Percentiles rank a stretch among this genome's conserved stretches.
These are phyloP conservation scores for Aphodius granarius DNA, from an alignment of 2,888 invertebrate genomes.

Conservation along the genomic window DNA sequence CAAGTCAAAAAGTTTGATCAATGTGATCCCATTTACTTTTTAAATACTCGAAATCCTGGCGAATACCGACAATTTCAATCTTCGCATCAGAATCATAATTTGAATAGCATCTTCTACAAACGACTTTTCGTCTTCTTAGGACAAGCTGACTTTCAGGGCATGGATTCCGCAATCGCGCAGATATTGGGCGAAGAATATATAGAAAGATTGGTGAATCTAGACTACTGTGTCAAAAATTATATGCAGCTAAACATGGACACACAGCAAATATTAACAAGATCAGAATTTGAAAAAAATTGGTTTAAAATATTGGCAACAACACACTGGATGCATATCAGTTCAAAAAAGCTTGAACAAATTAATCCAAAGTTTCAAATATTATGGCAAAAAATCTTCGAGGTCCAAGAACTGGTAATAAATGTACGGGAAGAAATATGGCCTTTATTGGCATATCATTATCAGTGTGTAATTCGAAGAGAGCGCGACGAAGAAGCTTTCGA, in stretches of 20 bases:
- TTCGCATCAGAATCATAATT: neutral
- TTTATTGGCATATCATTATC: neutral
- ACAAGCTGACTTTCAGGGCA: neutral
- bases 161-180: neutral
- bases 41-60: neutral
- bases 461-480: neutral
- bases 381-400: neutral
- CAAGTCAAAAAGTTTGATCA: neutral
- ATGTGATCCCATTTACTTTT: neutral
- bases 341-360: neutral
- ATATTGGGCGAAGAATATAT: neutral
- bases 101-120: neutral
- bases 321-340: neutral
- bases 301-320: neutral
- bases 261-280: neutral
- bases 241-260: neutral
- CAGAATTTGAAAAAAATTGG: neutral
- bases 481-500: neutral
- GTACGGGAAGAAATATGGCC: neutral
- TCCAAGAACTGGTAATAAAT: neutral
- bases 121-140: neutral
- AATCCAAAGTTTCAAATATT: neutral
- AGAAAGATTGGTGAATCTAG: neutral
- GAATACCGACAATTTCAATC: neutral
- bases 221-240: neutral